phyloP scores from a whole-genome alignment of 2,888 invertebrate genomes.

The Eremobia ochroleuca region DNA sequence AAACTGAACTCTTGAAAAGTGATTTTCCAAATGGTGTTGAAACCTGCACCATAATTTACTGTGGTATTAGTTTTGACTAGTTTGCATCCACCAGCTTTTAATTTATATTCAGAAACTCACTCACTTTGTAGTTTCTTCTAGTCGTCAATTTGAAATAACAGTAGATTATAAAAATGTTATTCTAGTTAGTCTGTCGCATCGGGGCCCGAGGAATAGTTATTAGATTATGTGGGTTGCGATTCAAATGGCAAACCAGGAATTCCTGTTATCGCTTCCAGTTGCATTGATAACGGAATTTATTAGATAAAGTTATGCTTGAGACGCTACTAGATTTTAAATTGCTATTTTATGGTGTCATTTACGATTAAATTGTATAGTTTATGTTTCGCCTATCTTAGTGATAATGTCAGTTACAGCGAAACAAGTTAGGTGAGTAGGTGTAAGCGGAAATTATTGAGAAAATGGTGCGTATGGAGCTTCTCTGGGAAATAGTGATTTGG shows the following conservation, averaged over 20 bases:
- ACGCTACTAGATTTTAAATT: conserved; percentile 10
- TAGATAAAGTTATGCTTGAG: conserved; percentile 23
- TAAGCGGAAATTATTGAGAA: not conserved
- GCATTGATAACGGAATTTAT: conserved; percentile 43
- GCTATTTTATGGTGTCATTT: conserved; percentile 8
- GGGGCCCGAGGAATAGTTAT: conserved; percentile 10
- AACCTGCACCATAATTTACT: conserved; percentile 2
- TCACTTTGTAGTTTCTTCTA: conserved; percentile 5
- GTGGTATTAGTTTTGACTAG: not conserved
- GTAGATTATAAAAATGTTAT: conserved; percentile 17
- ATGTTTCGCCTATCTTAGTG: conserved; percentile 1
- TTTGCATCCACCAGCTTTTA: not conserved
- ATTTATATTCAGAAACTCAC: conserved; percentile 15
- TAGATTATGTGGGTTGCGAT: conserved; percentile 19
- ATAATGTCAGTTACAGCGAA: conserved; percentile 4
- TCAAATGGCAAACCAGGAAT: conserved; percentile 26
- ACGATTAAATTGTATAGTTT: conserved; percentile 4
- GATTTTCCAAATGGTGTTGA: not conserved
- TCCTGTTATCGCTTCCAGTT: conserved; percentile 29
- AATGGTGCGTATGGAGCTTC: not conserved
- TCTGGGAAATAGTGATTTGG: not conserved
- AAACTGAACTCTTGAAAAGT: not conserved
- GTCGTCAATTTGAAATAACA: conserved; percentile 14
- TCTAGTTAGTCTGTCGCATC: not conserved
- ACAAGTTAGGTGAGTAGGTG: not conserved